Conservation (phyloP, 2,797 vertebrate species). For the Eulemur coronatus region DNA sequence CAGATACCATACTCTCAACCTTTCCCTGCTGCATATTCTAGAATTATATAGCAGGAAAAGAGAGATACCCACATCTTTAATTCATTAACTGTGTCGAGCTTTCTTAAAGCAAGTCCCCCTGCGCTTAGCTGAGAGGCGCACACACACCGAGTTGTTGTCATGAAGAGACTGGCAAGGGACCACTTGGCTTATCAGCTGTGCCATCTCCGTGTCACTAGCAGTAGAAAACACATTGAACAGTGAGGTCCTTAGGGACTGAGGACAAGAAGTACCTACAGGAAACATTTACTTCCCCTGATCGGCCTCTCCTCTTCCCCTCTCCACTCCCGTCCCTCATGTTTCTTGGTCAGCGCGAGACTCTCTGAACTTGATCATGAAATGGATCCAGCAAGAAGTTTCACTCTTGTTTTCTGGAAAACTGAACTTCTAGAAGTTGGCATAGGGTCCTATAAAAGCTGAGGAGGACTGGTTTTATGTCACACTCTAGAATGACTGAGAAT, state of each 20-base stretch:
- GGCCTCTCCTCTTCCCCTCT: background rate
- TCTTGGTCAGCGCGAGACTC: background rate
- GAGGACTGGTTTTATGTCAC: background rate
- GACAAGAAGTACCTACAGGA: background rate
- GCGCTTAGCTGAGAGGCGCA: background rate
- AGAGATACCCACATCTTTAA: background rate
- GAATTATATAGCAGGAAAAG: background rate
- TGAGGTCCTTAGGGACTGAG: background rate
- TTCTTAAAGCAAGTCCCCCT: background rate
- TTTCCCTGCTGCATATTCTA: background rate
- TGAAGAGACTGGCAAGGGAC: background rate
- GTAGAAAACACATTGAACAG: background rate
- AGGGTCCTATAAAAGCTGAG: background rate
- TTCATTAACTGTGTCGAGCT: background rate
- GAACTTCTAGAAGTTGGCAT: background rate
- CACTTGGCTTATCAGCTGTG: background rate
- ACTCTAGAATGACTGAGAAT: background rate
- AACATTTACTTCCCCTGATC: background rate
- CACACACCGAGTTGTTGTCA: too few relatives aligned
- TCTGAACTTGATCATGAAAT: background rate
- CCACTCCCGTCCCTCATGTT: background rate
- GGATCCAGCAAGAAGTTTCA: background rate
- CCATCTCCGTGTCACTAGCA: background rate
- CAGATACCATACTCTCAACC: background rate
- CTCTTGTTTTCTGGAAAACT: background rate